Conservation (phyloP, 2,797 vertebrate species). For the Spea hammondii region DNA sequence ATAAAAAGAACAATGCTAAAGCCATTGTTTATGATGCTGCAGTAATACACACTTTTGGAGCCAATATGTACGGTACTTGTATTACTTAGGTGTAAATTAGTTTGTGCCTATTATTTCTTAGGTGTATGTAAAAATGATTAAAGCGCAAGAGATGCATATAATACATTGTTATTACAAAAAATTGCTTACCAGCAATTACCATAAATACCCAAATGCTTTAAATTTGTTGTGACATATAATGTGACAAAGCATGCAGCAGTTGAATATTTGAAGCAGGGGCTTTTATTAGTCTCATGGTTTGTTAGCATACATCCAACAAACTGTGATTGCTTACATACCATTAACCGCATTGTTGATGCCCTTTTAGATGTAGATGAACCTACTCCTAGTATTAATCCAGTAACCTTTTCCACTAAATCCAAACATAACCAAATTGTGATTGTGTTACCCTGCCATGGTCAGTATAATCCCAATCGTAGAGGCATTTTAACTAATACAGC, state of each 20-base stretch:
- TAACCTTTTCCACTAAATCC: constrained; percentile 55
- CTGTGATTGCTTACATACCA: constrained; percentile 67
- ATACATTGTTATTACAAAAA: too few relatives aligned
- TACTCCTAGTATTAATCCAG: constrained; percentile 52
- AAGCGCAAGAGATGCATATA: too few relatives aligned
- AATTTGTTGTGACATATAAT: too few relatives aligned
- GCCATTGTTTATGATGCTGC: background rate
- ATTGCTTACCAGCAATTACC: too few relatives aligned
- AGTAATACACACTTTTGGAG: background rate
- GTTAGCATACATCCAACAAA: constrained; percentile 59
- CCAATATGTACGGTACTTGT: too few relatives aligned
- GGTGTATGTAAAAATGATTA: too few relatives aligned
- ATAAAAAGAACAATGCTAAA: background rate
- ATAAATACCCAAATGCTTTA: too few relatives aligned
- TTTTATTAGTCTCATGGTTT: constrained; percentile 75
- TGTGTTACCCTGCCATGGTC: constrained; percentile 57
- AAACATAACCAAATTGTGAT: constrained; percentile 60
- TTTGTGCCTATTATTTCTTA: too few relatives aligned
- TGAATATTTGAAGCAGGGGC: constrained; percentile 78
- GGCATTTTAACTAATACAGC: constrained; percentile 58
- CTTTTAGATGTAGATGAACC: constrained; percentile 59
- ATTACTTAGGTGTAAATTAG: too few relatives aligned
- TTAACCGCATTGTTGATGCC: constrained; percentile 59
- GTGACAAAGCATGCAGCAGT: constrained; percentile 32
- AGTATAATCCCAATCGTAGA: constrained; percentile 43